These are phyloP conservation scores for Cotesia congregata DNA, from an alignment of 2,888 invertebrate species.

Conservation along the genomic window DNA sequence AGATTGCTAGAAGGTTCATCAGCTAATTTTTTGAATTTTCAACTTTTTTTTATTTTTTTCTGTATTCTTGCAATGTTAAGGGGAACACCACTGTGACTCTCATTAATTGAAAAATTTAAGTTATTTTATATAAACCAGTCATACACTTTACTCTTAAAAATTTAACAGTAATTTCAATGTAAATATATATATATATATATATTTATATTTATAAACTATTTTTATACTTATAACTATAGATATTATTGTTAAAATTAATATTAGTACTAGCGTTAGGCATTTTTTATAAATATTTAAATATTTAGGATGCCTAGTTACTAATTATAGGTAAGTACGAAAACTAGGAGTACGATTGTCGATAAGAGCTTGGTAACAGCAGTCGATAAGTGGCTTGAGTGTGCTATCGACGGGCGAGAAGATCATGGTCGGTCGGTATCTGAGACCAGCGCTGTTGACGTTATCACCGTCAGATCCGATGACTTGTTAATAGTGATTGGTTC, in stretches of 20 bases:
- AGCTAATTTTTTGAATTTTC: no score
- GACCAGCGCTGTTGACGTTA: constrained; percentile 71
- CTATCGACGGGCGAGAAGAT: constrained; percentile 22
- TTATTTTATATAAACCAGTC: neutral
- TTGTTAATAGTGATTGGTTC: constrained; percentile 72
- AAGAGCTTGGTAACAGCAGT: neutral
- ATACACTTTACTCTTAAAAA: no score
- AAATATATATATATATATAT: neutral
- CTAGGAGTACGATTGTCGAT: neutral
- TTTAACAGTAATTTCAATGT: neutral
- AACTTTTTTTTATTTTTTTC: no score
- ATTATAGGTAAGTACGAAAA: no score
- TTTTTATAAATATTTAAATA: no score
- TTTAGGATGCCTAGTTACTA: no score
- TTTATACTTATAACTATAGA: neutral
- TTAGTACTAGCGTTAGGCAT: neutral
- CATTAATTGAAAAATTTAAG: neutral
- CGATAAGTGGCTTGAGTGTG: neutral
- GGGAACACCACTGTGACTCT: no score
- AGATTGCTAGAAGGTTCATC: no score
- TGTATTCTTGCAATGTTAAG: no score
- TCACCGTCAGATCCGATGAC: constrained; percentile 70
- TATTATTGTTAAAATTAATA: neutral
- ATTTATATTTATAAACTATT: neutral
- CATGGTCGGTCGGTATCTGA: constrained; percentile 60